Base-by-base conservation (phyloP, 2,797 vertebrate genomes). In the Oreochromis grahami region DNA sequence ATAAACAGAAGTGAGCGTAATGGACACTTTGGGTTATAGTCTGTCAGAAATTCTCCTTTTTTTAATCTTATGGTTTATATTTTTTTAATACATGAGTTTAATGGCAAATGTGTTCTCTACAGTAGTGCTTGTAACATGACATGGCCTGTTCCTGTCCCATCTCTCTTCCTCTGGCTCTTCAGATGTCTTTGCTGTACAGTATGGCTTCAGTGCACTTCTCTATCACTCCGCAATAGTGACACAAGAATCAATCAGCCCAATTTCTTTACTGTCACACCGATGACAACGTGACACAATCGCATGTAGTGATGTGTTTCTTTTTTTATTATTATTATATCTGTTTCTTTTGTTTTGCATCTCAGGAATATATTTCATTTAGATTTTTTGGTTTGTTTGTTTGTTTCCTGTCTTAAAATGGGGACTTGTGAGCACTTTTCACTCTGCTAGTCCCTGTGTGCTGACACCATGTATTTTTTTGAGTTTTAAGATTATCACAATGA, bases 261-360 rank as follows among this genome's bases (percentile, higher is more conserved):
- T 90, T 65, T 84, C 80, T 77, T 82, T 84, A 53, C 24, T 52
- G 51, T 89, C 85, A 83, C 72, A 65, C 2, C 29, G 74, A 79
- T 63, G 79, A 79, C 77, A 65, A 85, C 80, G 82, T 87, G 88
- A 90, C 88, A 82, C 65, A 89, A 82, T 88, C 53, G 21, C 92
- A 81, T 86, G 63, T 84, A 60, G 81, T 86, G 58, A 79, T 87
- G 60, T 84, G 60, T 80, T 78, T 48, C 32, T 65, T 21, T 10
- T 10, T 65, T 79, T 32, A 58, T n/a, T 50, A 43, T 78, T 8
- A 56, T 84, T 87, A 34, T 76, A 48, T 86, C 17, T 87, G 5
- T 89, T 83, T 77, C 19, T 91, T 95, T 92, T 82, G 58, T 94
- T 95, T 95, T 90, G 84, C 93, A 95, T 96, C 96, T 96, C 96